These are phyloP conservation scores for Erannis defoliaria DNA, from an alignment of 2,888 invertebrate species.

Conservation along the genomic window DNA sequence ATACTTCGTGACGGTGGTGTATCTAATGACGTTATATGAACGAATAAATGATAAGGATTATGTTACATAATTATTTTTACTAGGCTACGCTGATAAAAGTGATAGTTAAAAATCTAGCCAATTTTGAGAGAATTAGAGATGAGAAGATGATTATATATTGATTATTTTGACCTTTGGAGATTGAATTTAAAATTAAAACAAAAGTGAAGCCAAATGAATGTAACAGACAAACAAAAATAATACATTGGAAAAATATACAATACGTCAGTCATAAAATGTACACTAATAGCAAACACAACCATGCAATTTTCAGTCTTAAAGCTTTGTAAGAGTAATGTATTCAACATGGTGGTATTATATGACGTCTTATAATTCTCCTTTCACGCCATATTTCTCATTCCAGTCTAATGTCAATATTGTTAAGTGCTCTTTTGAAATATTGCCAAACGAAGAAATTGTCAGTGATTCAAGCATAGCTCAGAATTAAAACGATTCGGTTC, in stretches of 20 bases:
- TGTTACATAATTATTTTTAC: background rate
- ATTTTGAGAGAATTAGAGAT: too few species aligned
- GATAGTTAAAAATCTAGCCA: too few species aligned
- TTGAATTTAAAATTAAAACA: conserved; percentile 11
- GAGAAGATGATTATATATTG: background rate
- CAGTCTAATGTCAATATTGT: conserved; percentile 48
- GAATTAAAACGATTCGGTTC: conserved; percentile 57
- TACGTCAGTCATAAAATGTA: conserved; percentile 22
- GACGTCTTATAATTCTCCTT: conserved; percentile 40
- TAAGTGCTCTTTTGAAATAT: conserved; percentile 76
- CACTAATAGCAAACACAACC: conserved; percentile 4
- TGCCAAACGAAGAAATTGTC: conserved; percentile 59
- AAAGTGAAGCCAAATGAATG: conserved; percentile 8
- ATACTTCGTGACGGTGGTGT: background rate
- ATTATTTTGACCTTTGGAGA: background rate
- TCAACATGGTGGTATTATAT: conserved; percentile 28
- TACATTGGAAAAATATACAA: background rate
- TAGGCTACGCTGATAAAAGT: background rate
- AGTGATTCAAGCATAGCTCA: conserved; percentile 50
- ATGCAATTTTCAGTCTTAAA: conserved; percentile 24
- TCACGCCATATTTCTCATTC: conserved; percentile 41
- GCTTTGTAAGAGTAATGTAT: conserved; percentile 26
- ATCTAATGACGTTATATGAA: background rate
- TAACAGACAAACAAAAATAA: conserved; percentile 17
- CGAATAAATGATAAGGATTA: background rate